Base-by-base conservation (phyloP, 2,113 vertebrate species). In the Mixornis gularis region DNA sequence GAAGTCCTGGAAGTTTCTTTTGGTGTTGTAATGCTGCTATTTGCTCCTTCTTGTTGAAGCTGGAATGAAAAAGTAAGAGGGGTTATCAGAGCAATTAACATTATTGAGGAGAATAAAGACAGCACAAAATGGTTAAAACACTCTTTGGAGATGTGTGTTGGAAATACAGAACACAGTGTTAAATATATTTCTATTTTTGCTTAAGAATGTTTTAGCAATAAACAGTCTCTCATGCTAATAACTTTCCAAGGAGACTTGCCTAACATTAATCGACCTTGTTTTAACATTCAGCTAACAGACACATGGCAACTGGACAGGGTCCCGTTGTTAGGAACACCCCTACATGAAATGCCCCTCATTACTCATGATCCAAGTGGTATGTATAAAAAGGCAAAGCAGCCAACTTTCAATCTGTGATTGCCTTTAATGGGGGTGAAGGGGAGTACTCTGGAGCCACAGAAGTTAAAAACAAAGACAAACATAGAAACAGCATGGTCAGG, bases 131-230 rank as follows among this genome's bases (percentile, higher is more conserved):
- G 7, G 87, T 95, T 91, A 53, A 72, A 92, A 73, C 26, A 49
- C 46, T 85, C 52, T 91, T 43, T 79, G 63, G 66, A 93, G 59
- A 89, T 43, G 51, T 60, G 41, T 10, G 1, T n/a, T 95, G 73
- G 91, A 96, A 95, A 85, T 49, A 10, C 60, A 92, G 65, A 68
- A 76, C 70, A 65, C n/a, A 20, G 30, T 80, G n/a, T 87, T 93
- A 96, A 95, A 94, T 80, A 12, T 78, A 71, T 77, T 95, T 96
- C 95, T 97, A 92, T 94, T 97, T 97, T 97, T 92, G 85, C 92
- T 94, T 94, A 94, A 95, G 95, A 95, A 92, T 86, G 53, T 87
- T 89, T 94, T 79, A 93, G 77, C 49, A 95, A 92, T 96, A 96
- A 97, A 96, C 92, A 94, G 60, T 81, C 76, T 84, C 94, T 92